These are phyloP conservation scores for Calephelis nemesis DNA, from an alignment of 1,140 invertebrate genomes.

Conservation along the genomic window DNA sequence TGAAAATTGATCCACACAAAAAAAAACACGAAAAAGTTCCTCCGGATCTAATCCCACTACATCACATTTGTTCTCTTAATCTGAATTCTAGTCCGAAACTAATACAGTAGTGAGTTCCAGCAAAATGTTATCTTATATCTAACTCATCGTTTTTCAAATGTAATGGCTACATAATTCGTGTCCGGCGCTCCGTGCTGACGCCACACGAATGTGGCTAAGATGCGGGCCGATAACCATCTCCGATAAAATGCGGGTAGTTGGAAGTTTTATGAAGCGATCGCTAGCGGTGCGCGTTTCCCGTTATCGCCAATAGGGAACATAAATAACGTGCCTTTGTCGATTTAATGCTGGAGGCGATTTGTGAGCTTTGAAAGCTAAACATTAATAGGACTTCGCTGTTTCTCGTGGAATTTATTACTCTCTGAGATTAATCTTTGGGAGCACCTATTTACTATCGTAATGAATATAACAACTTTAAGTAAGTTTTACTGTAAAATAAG, in stretches of 20 bases:
- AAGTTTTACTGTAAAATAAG: no score
- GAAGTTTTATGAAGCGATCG: conserved; percentile 58
- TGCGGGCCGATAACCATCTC: conserved; percentile 53
- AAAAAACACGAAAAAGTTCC: no score
- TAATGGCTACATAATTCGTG: conserved; percentile 62
- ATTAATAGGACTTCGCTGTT: conserved; percentile 3
- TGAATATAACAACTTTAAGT: not conserved
- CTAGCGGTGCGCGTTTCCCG: conserved; percentile 53
- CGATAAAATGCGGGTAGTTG: conserved; percentile 62
- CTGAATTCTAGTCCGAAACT: not conserved
- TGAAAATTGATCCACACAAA: no score
- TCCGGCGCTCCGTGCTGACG: conserved; percentile 50
- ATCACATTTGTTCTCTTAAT: not conserved
- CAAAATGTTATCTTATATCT: conserved; percentile 38
- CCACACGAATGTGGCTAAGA: conserved; percentile 49
- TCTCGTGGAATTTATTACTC: conserved; percentile 8
- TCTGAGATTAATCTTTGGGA: conserved; percentile 3
- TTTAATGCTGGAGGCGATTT: conserved; percentile 33
- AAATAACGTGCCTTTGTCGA: conserved; percentile 59
- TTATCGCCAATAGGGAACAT: conserved; percentile 56
- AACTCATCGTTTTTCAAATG: conserved; percentile 43
- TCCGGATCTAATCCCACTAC: no score
- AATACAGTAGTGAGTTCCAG: not conserved
- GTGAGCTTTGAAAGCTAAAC: conserved; percentile 17
- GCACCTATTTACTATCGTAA: not conserved